Conservation (phyloP, 1,140 invertebrate genomes). For the Leucophenga varia region DNA sequence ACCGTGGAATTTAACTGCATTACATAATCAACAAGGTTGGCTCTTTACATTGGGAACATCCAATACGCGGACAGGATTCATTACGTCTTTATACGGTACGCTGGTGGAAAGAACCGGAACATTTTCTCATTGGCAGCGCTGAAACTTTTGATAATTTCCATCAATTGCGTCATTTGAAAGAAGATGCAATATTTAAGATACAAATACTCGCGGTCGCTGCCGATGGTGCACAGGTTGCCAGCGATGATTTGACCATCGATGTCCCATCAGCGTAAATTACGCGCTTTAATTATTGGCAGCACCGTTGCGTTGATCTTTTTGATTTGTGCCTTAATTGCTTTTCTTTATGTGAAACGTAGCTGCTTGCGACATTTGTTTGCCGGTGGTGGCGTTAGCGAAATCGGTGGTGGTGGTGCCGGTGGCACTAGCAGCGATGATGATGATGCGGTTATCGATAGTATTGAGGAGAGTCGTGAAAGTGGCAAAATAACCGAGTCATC, state of each 20-base stretch:
- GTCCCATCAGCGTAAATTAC: slow-evolving; percentile 65
- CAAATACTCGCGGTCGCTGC: slow-evolving; percentile 65
- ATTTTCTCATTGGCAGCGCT: slow-evolving; percentile 61
- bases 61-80: slow-evolving; percentile 61
- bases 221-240: slow-evolving; percentile 60
- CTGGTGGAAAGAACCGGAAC: slow-evolving; percentile 63
- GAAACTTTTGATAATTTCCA: slow-evolving; percentile 68
- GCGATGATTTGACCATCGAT: slow-evolving; percentile 61
- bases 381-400: slow-evolving; percentile 18
- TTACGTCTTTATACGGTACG: slow-evolving; percentile 64
- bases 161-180: slow-evolving; percentile 64
- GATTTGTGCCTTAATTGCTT: slow-evolving; percentile 61
- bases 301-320: slow-evolving; percentile 63
- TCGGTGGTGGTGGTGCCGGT: slow-evolving; percentile 9
- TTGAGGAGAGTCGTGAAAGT: slow-evolving; percentile 37
- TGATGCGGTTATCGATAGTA: slow-evolving; percentile 19
- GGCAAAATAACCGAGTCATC: slow-evolving; percentile 40
- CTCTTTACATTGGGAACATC: slow-evolving; percentile 73
- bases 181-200: slow-evolving; percentile 67
- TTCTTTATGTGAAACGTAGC: slow-evolving; percentile 60
- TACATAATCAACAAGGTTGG: slow-evolving; percentile 61
- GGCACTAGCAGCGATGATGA: slow-evolving; percentile 19
- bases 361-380: slow-evolving; percentile 44
- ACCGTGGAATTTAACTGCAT: slow-evolving; percentile 68
- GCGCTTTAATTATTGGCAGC: slow-evolving; percentile 66